These are phyloP conservation scores for Cosmia trapezina DNA, from an alignment of 2,888 invertebrate genomes.

Conservation along the genomic window DNA sequence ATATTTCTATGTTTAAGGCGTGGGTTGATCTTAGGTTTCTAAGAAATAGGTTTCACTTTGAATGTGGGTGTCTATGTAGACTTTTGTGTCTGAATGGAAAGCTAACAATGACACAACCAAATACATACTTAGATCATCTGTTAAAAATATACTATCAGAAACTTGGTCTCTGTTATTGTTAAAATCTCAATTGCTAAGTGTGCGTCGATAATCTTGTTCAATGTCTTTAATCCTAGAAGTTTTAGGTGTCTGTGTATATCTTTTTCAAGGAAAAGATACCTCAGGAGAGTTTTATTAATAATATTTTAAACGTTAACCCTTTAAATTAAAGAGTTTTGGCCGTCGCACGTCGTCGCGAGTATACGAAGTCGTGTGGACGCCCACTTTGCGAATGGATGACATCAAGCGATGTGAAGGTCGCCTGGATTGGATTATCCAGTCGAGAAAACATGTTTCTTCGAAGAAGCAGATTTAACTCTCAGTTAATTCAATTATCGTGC, in stretches of 20 bases:
- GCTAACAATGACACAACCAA: conserved; percentile 46
- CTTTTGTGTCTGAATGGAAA: conserved; percentile 27
- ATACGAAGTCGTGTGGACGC: conserved; percentile 37
- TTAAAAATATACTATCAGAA: conserved; percentile 21
- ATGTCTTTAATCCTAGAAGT: neutral
- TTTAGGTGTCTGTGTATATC: neutral
- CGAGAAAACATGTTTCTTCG: conserved; percentile 22
- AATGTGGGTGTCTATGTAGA: conserved; percentile 5
- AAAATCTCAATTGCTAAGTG: neutral
- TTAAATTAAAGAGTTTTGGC: conserved; percentile 19
- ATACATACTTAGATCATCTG: conserved; percentile 10
- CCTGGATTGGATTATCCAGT: conserved; percentile 59
- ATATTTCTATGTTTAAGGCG: conserved; percentile 26
- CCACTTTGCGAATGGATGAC: conserved; percentile 63
- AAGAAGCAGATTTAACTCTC: conserved; percentile 28
- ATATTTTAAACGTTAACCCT: conserved; percentile 22
- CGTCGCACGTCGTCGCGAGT: conserved; percentile 4
- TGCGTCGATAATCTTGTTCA: neutral
- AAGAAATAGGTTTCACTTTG: conserved; percentile 42
- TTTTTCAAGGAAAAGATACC: neutral
- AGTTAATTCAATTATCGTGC: conserved; percentile 16
- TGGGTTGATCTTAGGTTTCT: conserved; percentile 36
- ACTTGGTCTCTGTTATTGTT: neutral
- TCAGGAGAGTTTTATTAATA: neutral
- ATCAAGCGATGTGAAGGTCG: conserved; percentile 65